These are phyloP conservation scores for Melieria crassipennis DNA, from an alignment of 2,888 invertebrate genomes.

Conservation along the genomic window DNA sequence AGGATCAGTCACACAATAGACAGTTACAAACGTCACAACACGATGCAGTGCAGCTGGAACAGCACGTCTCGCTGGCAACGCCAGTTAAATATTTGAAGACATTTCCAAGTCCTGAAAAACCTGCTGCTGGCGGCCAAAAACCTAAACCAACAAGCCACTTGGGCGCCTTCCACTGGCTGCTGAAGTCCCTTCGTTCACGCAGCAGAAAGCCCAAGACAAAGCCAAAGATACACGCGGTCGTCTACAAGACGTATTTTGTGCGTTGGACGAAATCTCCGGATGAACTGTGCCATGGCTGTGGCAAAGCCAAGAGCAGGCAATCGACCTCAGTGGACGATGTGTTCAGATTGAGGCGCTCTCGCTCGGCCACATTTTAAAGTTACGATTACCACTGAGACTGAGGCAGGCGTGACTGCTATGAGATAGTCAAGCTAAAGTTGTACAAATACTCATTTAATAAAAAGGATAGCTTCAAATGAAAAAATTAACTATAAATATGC, in stretches of 20 bases:
- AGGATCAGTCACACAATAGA: not conserved
- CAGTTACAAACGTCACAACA: constrained; percentile 18
- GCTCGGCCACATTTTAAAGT: constrained; percentile 53
- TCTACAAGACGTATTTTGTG: constrained; percentile 61
- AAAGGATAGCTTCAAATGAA: not conserved
- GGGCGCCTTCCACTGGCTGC: constrained; percentile 50
- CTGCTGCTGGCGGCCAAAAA: not conserved
- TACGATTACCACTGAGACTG: not conserved
- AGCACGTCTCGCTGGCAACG: constrained; percentile 7
- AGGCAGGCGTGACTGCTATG: not conserved
- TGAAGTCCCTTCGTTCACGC: constrained; percentile 50
- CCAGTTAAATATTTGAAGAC: not conserved
- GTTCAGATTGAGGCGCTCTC: constrained; percentile 53
- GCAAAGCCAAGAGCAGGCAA: constrained; percentile 34
- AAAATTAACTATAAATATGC: not conserved
- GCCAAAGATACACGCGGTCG: constrained; percentile 52
- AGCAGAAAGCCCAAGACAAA: constrained; percentile 30
- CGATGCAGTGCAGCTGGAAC: constrained; percentile 8
- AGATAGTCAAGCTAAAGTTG: too few relatives aligned
- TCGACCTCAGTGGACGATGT: constrained; percentile 31
- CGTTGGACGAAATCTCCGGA: constrained; percentile 60
- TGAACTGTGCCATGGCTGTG: constrained; percentile 49
- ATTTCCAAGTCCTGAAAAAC: not conserved
- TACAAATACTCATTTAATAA: too few relatives aligned
- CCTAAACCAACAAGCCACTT: constrained; percentile 15